These are phyloP conservation scores for Rhinatrema bivittatum DNA, from an alignment of 2,797 vertebrate genomes.

Conservation along the genomic window DNA sequence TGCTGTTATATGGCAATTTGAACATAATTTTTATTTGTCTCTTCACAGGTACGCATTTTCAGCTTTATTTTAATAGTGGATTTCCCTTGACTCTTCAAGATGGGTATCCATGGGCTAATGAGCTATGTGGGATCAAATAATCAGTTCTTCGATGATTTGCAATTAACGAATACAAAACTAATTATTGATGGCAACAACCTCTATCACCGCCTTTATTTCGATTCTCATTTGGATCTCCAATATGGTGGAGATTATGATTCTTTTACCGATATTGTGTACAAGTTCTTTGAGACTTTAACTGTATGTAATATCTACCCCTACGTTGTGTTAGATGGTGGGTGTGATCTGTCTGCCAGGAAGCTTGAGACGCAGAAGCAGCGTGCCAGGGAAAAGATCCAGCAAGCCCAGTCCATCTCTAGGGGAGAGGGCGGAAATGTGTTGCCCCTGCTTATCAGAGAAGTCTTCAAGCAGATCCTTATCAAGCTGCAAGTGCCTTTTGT, in stretches of 20 bases:
- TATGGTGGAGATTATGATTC: constrained; percentile 83
- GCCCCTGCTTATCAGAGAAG: constrained; percentile 68
- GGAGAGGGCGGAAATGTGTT: constrained; percentile 57
- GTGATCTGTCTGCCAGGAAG: constrained; percentile 79
- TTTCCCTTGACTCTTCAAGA: constrained; percentile 17
- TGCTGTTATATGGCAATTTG: too few relatives aligned
- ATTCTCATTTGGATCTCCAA: constrained; percentile 60
- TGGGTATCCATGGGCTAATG: constrained; percentile 84
- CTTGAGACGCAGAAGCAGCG: constrained; percentile 69
- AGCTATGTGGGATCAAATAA: constrained; percentile 67
- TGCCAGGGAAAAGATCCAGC: constrained; percentile 66
- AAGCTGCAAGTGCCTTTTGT: constrained; percentile 66
- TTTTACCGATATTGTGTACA: constrained; percentile 51
- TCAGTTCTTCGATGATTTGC: constrained; percentile 66
- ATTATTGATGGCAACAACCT: constrained; percentile 87
- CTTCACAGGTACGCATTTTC: too few relatives aligned
- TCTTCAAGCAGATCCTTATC: constrained; percentile 75
- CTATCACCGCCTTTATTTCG: constrained; percentile 76
- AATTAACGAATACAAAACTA: constrained; percentile 68
- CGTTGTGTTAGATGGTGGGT: constrained; percentile 87
- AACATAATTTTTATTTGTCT: too few relatives aligned
- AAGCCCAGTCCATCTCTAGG: constrained; percentile 59
- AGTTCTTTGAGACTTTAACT: constrained; percentile 68
- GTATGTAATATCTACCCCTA: constrained; percentile 71
- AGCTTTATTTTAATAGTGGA: background rate